Percentiles rank a stretch among this genome's conserved stretches.
Conservation (phyloP, 1,140 invertebrate genomes). For the Sycophaga agraensis region DNA sequence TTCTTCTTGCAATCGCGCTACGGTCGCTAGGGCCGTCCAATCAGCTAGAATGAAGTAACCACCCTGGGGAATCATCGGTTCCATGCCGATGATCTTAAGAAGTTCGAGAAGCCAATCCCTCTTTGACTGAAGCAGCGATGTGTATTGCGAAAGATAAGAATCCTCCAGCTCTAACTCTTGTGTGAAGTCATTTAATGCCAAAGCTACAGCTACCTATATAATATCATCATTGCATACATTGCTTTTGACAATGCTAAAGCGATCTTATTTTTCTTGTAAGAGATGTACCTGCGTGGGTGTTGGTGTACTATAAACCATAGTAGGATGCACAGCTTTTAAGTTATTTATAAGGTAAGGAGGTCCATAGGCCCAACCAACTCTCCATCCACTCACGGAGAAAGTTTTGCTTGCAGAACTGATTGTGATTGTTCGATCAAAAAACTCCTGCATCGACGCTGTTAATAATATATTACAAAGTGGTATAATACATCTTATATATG, state of each 20-base stretch:
- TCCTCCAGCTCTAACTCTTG: conserved; percentile 69
- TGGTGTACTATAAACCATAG: conserved; percentile 85
- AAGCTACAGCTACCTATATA: conserved; percentile 91
- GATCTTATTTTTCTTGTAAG: neutral
- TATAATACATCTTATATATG: neutral
- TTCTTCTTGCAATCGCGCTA: conserved; percentile 68
- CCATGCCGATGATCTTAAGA: conserved; percentile 79
- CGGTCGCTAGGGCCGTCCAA: conserved; percentile 59
- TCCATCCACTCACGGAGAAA: conserved; percentile 97
- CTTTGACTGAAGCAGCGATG: conserved; percentile 79
- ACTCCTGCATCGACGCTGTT: conserved; percentile 84
- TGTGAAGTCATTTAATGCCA: conserved; percentile 85
- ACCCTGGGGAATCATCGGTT: conserved; percentile 90
- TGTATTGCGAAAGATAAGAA: conserved; percentile 82
- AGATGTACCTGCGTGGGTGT: conserved; percentile 74
- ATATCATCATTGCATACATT: neutral
- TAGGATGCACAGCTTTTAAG: conserved; percentile 85
- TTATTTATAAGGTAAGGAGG: conserved; percentile 77
- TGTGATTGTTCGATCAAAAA: conserved; percentile 97
- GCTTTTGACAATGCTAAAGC: neutral
- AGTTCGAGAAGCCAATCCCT: conserved; percentile 80
- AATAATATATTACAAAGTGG: neutral
- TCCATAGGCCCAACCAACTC: conserved; percentile 93
- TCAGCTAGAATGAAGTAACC: conserved; percentile 55
- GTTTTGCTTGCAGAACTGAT: conserved; percentile 97